Evolutionary conservation across 2,888 invertebrate species (phyloP).

Genomic region (Scotopteryx bipunctaria): DNA sequence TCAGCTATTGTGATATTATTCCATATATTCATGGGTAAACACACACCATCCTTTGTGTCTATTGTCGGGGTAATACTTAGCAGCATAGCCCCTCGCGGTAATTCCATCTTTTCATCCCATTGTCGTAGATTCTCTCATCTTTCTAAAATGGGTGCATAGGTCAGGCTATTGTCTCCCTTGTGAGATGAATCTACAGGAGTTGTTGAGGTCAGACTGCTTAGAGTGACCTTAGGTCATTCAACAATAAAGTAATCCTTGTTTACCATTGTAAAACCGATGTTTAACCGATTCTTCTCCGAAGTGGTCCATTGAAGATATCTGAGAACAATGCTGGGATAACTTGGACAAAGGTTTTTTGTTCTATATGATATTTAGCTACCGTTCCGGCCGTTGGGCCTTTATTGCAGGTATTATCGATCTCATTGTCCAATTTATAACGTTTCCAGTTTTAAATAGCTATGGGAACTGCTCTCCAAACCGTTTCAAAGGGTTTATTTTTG

Average conservation of each 20-base stretch:
- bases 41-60: slow-evolving; percentile 76
- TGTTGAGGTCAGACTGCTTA: slow-evolving; percentile 66
- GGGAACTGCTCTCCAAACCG: slow-evolving; percentile 53
- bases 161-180: slow-evolving; percentile 19
- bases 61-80: slow-evolving; percentile 79
- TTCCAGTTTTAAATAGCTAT: slow-evolving; percentile 69
- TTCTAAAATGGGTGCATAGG: slow-evolving; percentile 22
- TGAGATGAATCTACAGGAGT: slow-evolving; percentile 29
- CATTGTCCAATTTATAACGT: slow-evolving; percentile 75
- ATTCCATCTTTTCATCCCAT: slow-evolving; percentile 67
- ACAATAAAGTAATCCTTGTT: slow-evolving; percentile 70
- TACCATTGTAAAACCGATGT: slow-evolving; percentile 66
- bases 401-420: slow-evolving; percentile 75
- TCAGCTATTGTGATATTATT: slow-evolving; percentile 71
- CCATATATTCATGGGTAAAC: slow-evolving; percentile 81
- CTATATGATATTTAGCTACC: slow-evolving; percentile 75
- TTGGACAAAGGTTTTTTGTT: slow-evolving; percentile 67
- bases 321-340: slow-evolving; percentile 60
- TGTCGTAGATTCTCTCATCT: slow-evolving; percentile 56
- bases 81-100: slow-evolving; percentile 76
- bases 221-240: slow-evolving; percentile 72
- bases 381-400: slow-evolving; percentile 73
- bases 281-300: slow-evolving; percentile 51
- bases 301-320: slow-evolving; percentile 59
- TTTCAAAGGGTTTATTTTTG: slow-evolving; percentile 30